These are phyloP conservation scores for Progne subis DNA, from an alignment of 2,113 vertebrate species.

Conservation along the genomic window DNA sequence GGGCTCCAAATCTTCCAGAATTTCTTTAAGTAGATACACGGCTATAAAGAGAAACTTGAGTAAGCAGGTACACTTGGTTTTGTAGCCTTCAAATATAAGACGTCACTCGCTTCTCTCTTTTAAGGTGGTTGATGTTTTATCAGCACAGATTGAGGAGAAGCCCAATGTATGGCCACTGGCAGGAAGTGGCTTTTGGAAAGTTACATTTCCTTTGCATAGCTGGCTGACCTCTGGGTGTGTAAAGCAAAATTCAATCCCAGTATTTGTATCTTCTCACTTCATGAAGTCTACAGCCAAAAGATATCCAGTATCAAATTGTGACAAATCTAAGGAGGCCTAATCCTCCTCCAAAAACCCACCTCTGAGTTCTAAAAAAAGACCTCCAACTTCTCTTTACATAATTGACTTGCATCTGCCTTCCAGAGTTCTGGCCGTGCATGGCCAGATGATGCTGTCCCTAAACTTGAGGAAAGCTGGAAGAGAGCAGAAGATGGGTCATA, in stretches of 20 bases:
- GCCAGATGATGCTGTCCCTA: not conserved
- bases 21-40: not conserved
- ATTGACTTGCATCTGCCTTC: not conserved
- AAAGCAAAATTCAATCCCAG: not conserved
- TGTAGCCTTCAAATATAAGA: not conserved
- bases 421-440: not conserved
- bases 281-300: not conserved
- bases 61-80: not conserved
- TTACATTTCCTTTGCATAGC: not conserved
- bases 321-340: not conserved
- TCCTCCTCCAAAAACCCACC: accelerated
- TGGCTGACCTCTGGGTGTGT: not conserved
- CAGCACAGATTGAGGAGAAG: not conserved
- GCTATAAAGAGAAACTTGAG: not conserved
- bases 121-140: not conserved
- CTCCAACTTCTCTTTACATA: accelerated
- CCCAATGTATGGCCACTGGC: accelerated
- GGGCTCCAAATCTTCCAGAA: not conserved
- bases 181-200: not conserved
- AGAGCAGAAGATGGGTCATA: not conserved
- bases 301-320: not conserved
- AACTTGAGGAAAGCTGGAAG: not conserved
- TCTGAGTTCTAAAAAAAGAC: not conserved
- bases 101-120: not conserved
- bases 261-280: not conserved